Percentiles rank a stretch among this genome's conserved stretches.
Conservation (phyloP, 1,140 invertebrate genomes). For the Drosophila seguyi region DNA sequence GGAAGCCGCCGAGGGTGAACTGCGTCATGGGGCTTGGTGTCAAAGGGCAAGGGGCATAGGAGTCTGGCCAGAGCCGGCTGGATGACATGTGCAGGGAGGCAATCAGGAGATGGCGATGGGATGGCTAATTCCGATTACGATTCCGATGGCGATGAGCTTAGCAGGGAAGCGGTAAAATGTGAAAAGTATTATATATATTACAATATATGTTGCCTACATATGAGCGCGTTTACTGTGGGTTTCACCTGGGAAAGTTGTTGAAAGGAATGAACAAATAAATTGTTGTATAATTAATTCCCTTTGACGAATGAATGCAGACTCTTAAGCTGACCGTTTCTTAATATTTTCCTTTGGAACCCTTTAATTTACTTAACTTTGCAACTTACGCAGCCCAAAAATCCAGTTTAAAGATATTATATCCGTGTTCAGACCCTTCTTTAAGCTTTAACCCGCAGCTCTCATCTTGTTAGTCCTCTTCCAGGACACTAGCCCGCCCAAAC, state of each 20-base stretch:
- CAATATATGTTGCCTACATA: slow-evolving; percentile 47
- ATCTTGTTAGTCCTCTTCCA: slow-evolving; percentile 24
- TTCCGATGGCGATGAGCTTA: slow-evolving; percentile 48
- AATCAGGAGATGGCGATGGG: slow-evolving; percentile 46
- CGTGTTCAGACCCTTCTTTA: neutral
- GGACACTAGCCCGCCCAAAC: slow-evolving; percentile 12
- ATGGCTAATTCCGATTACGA: slow-evolving; percentile 37
- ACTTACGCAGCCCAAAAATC: neutral
- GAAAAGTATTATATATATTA: slow-evolving; percentile 10
- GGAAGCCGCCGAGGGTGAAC: slow-evolving; percentile 11
- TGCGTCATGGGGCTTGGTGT: slow-evolving; percentile 10
- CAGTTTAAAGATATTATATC: slow-evolving; percentile 16
- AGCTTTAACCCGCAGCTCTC: neutral
- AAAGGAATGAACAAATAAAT: slow-evolving; percentile 12
- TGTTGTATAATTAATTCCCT: slow-evolving; percentile 1
- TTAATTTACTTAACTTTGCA: neutral
- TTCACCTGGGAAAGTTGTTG: slow-evolving; percentile 6
- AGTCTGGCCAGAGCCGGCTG: slow-evolving; percentile 15
- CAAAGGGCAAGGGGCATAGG: slow-evolving; percentile 6
- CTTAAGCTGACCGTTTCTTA: neutral
- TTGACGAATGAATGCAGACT: neutral
- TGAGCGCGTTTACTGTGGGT: slow-evolving; percentile 22
- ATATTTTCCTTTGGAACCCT: neutral
- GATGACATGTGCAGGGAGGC: slow-evolving; percentile 44
- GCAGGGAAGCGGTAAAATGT: slow-evolving; percentile 20